These are phyloP conservation scores for Cryptophagus acutangulus DNA, from an alignment of 2,888 invertebrate species.

Conservation along the genomic window DNA sequence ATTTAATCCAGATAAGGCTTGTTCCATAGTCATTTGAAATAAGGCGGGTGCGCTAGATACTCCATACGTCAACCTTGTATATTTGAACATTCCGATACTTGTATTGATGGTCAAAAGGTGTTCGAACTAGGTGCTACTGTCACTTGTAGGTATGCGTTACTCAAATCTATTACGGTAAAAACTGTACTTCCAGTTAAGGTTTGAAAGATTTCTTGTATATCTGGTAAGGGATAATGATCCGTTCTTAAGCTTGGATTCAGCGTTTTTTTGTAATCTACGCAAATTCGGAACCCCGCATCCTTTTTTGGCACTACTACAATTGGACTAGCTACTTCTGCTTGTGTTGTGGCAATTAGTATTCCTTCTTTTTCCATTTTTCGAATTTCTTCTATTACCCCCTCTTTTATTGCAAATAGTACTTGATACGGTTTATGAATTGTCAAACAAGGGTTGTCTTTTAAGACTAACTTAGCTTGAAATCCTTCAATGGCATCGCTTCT, in stretches of 20 bases:
- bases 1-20: too few relatives aligned
- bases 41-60: constrained; percentile 5
- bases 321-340: constrained; percentile 11
- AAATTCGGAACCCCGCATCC: constrained; percentile 8
- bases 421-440: constrained; percentile 3
- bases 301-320: constrained; percentile 13
- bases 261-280: constrained; percentile 4
- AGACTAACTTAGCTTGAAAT: constrained; percentile 10
- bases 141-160: not conserved
- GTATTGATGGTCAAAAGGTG: not conserved
- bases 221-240: not conserved
- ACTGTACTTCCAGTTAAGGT: not conserved
- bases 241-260: not conserved
- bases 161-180: not conserved
- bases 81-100: not conserved
- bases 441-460: constrained; percentile 7
- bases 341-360: constrained; percentile 7
- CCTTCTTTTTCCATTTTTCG: constrained; percentile 6
- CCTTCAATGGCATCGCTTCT: constrained; percentile 7
- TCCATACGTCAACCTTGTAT: constrained; percentile 6
- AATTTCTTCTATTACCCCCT: constrained; percentile 9
- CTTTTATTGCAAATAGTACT: not conserved
- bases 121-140: not conserved
- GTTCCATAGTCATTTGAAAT: constrained; percentile 6
- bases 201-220: not conserved